Percentiles rank a stretch among this genome's conserved stretches.
These are phyloP conservation scores for Apodemus agrarius DNA, from an alignment of 2,797 vertebrate species.

Conservation along the genomic window DNA sequence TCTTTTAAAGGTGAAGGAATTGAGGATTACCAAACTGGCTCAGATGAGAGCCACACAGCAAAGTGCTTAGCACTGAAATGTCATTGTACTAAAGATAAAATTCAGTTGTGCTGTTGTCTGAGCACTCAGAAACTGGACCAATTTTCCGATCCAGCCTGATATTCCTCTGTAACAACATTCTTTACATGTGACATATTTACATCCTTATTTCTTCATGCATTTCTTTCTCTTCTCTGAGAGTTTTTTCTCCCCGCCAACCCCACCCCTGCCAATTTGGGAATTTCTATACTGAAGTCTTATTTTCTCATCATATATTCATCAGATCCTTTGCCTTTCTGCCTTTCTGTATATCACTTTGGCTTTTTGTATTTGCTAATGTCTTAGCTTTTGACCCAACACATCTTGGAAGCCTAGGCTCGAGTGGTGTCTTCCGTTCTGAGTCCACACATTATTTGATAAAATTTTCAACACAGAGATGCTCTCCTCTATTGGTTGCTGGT, in stretches of 20 bases:
- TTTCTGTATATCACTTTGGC: neutral
- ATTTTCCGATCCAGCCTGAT: neutral
- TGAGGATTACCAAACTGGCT: neutral
- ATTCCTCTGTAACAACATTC: neutral
- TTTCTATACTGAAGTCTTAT: neutral
- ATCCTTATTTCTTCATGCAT: neutral
- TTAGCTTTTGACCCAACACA: neutral
- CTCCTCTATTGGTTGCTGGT: no score
- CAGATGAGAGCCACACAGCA: neutral
- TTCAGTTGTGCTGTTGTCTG: neutral
- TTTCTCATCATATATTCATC: neutral
- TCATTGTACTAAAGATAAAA: neutral
- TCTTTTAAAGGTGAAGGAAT: neutral
- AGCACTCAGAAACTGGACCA: neutral
- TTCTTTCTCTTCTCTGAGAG: neutral
- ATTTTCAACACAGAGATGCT: neutral
- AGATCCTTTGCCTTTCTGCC: fast-evolving
- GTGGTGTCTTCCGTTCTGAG: neutral
- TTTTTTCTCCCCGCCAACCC: neutral
- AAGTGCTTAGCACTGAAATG: neutral
- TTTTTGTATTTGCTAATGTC: neutral
- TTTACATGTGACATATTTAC: neutral
- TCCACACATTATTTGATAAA: neutral
- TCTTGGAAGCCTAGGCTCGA: neutral
- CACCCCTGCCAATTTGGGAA: neutral